Conservation (phyloP, 2,888 invertebrate genomes). For the Orthonychiurus folsomi region DNA sequence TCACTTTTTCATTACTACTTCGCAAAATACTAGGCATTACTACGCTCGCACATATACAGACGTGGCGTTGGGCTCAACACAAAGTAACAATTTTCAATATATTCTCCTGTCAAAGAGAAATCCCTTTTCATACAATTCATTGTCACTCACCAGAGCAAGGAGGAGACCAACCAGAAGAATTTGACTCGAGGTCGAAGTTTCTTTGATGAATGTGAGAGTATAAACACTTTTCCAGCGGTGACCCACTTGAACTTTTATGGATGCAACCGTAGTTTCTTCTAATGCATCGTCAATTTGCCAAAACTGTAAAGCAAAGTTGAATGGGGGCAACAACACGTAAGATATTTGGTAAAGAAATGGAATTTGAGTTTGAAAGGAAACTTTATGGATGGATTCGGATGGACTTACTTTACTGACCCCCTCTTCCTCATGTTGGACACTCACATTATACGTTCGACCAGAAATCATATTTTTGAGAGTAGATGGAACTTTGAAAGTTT, state of each 20-base stretch:
- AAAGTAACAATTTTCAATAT: too few relatives aligned
- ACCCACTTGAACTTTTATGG: background rate
- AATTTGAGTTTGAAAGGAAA: too few relatives aligned
- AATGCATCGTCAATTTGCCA: background rate
- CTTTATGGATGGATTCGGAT: background rate
- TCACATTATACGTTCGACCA: background rate
- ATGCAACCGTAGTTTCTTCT: background rate
- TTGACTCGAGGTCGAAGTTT: background rate
- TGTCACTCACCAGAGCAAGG: constrained; percentile 19
- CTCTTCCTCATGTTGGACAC: constrained; percentile 3
- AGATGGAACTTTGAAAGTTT: constrained; percentile 8
- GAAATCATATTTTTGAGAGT: constrained; percentile 4
- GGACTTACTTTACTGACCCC: constrained; percentile 9
- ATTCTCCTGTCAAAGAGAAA: too few relatives aligned
- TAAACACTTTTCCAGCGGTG: constrained; percentile 12
- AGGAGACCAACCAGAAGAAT: constrained; percentile 21
- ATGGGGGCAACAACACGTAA: background rate
- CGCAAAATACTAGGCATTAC: too few relatives aligned
- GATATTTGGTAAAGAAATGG: too few relatives aligned
- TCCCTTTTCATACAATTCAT: too few relatives aligned
- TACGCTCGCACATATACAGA: too few relatives aligned
- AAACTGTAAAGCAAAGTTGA: constrained; percentile 8
- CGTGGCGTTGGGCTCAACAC: too few relatives aligned
- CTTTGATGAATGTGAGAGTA: constrained; percentile 3
- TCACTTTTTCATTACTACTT: too few relatives aligned